Base-by-base conservation (phyloP, 2,113 vertebrate genomes). In the Psilopogon haemacephalus region DNA sequence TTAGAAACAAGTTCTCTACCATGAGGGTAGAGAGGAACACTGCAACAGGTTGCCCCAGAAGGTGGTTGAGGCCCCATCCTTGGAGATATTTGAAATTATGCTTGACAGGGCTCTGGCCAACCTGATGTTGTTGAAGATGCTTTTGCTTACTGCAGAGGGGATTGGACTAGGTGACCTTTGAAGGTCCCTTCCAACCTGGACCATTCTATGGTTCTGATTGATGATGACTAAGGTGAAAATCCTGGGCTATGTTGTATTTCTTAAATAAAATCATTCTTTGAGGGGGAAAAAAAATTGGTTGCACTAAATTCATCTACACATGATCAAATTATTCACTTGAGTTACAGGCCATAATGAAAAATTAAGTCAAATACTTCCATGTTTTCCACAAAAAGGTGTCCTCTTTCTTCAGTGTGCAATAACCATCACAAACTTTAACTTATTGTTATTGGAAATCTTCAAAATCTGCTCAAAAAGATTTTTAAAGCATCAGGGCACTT, bases 241-340 rank as follows among this genome's bases (percentile, higher is more conserved):
- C 11, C 12, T 55, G 33, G 40, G 8, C 5, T 42, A 19, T 35
- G 11, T 64, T 38, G 32, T 32, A 50, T 54, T 67, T 84, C n/a
- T 20, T 9, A 80, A 18, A 69, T 32, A 0, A 64, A 87, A 62
- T 11, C 1, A 17, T 60, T 82, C 87, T 35, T 40, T 8, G 35
- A 35, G 8, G 0, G 1, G 12, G 35, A 44, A 72, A 42, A 60
- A 69, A 24, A 42, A 1, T 40, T 1, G 0, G 7, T 40, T 28
- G 59, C 20, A 50, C 11, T 72, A n/a, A 68, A 59, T 5, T 82
- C 20, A 55, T 67, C 50, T 50, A 60, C 27, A 63, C 56, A 62
- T 13, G 52, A 63, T 14, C 8, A 88, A 7, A 20, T 30, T 71
- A 33, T 52, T 67, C 24, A 37, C 8, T 42, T 40, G n/a, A 50